Evolutionary conservation across 2,888 invertebrate species (phyloP).

Genomic region (Limnephilus lunatus): DNA sequence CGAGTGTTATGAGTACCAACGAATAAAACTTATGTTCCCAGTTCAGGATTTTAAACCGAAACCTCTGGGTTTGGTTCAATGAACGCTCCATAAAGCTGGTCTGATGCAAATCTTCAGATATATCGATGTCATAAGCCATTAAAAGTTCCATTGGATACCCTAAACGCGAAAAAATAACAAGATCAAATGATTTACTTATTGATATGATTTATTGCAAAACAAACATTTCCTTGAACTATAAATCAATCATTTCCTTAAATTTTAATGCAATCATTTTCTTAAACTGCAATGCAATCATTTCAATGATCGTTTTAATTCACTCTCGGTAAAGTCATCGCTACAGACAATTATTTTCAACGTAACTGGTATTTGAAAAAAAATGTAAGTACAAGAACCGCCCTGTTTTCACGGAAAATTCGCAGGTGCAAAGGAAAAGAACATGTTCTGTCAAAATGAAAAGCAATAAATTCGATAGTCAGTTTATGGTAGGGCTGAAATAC

Average conservation of each 20-base stretch:
- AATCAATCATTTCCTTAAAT: neutral
- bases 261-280: neutral
- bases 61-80: no score
- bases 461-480: slow-evolving; percentile 53
- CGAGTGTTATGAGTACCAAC: no score
- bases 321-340: neutral
- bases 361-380: neutral
- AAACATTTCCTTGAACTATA: no score
- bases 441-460: slow-evolving; percentile 59
- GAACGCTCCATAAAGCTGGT: neutral
- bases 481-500: slow-evolving; percentile 27
- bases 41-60: no score
- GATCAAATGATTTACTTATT: no score
- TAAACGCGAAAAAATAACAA: neutral
- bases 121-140: no score
- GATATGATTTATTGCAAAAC: no score
- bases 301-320: neutral
- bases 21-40: no score
- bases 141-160: neutral
- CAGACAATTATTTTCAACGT: neutral
- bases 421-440: slow-evolving; percentile 55
- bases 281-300: neutral
- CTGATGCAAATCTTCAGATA: neutral
- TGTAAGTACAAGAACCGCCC: neutral
- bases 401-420: slow-evolving; percentile 48